A percentile compares a stretch with the other conserved stretches of the same genome.
phyloP scores from a whole-genome alignment of 2,113 vertebrate genomes.

The Amazona guildingii region DNA sequence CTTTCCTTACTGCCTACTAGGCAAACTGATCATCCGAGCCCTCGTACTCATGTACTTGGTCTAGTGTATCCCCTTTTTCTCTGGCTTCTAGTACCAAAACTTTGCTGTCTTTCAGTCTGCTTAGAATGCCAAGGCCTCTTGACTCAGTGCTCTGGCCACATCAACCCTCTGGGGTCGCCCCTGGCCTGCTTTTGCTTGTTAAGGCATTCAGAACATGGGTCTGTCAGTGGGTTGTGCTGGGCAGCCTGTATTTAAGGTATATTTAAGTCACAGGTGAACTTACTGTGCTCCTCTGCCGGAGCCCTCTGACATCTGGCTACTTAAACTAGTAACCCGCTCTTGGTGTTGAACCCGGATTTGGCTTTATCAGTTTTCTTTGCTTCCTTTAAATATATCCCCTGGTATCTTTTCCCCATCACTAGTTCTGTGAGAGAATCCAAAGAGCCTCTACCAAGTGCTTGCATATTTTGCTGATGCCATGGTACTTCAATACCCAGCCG shows the following conservation, averaged over 20 bases:
- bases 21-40: not conserved
- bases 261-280: not conserved
- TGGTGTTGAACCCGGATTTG: not conserved
- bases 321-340: not conserved
- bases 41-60: not conserved
- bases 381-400: not conserved
- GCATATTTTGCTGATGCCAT: not conserved
- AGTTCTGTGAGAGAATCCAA: not conserved
- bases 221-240: not conserved
- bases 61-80: not conserved
- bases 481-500: not conserved
- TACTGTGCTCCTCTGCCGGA: not conserved
- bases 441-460: not conserved
- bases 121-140: not conserved
- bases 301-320: not conserved
- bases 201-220: not conserved
- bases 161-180: not conserved
- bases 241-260: rapidly evolving
- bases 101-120: not conserved
- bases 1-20: not conserved
- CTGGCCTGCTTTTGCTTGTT: not conserved
- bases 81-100: not conserved
- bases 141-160: not conserved
- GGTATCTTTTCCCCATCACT: not conserved
- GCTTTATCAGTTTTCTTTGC: not conserved